Conservation (phyloP, 2,113 vertebrate genomes). For the Scomber scombrus region DNA sequence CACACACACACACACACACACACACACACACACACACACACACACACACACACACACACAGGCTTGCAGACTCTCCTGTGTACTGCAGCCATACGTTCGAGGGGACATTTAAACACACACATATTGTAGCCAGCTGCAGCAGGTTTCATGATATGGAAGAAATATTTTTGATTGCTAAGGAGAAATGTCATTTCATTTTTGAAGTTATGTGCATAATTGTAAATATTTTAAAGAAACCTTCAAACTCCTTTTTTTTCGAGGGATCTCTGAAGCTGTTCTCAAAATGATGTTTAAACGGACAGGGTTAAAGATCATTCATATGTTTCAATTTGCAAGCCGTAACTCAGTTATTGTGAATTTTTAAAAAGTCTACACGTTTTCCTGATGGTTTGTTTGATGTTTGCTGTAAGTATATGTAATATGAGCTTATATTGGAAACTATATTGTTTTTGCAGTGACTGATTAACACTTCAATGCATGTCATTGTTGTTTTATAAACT, state of each 20-base stretch:
- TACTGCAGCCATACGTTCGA: slow-evolving; percentile 2
- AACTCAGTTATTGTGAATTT: too few species aligned
- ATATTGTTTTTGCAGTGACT: too few species aligned
- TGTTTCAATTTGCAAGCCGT: too few species aligned
- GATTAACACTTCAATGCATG: too few species aligned
- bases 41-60: slow-evolving; percentile 20
- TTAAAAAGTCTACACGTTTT: too few species aligned
- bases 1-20: slow-evolving; percentile 10
- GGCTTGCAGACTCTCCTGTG: neutral
- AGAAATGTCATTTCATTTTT: too few species aligned
- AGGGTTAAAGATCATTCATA: neutral
- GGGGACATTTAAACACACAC: neutral
- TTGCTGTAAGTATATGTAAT: neutral
- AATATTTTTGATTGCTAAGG: neutral
- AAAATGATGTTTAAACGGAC: neutral
- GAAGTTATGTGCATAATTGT: neutral
- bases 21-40: slow-evolving; percentile 22
- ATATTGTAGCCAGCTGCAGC: neutral
- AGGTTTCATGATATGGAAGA: neutral
- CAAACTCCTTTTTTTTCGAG: too few species aligned
- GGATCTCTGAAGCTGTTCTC: too few species aligned
- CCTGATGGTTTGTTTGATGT: neutral
- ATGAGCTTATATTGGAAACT: neutral
- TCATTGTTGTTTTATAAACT: too few species aligned
- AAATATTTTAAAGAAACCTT: too few species aligned